Base-by-base conservation (phyloP, 2,113 vertebrate genomes). In the Hylia prasina region DNA sequence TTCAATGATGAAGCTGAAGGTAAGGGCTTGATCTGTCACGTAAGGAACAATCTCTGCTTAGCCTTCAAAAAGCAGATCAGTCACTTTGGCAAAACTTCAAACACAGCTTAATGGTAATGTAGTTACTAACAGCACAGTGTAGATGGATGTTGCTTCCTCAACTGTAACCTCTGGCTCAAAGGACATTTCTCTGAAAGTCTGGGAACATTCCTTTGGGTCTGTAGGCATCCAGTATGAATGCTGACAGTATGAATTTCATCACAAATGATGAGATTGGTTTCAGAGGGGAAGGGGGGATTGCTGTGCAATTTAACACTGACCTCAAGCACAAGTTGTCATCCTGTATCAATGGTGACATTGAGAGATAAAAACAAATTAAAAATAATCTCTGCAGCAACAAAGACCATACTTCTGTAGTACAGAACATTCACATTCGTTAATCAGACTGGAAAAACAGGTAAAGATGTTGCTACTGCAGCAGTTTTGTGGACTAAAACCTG, bases 1-100 rank as follows among this genome's bases (percentile, higher is more conserved):
- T 97, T 99, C 99, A 66, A 99, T 99, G 99, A 99, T 99, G 99
- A 99, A 99, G 82, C 98, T 99, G 5, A 99, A 99, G 99, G 99
- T 99, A 97, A 97, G 69, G 5, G 6, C 37, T 85, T 87, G 51
- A 75, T 19, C 44, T 80, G 42, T 7, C 9, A n/a, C 3, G 1
- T 68, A 47, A 82, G 28, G 22, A 64, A 16, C 7, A 51, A 7
- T 15, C 61, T 87, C 17, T 51, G 6, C 6, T 37, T 71, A 51
- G 19, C 24, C 17, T 75, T 64, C 53, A 87, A 30, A 77, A 87
- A 54, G 30, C 19, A 31, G 4, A 79, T 45, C 12, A 65, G 15
- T 57, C 28, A 33, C 21, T 89, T 66, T 69, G 28, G 16, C 15
- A 71, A 11, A 91, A 63, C 11, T 64, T 84, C 33, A 63, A 39